A percentile compares a stretch with the other conserved stretches of the same genome.
Conservation (phyloP, 2,797 vertebrate genomes). For the Pantherophis vulpinus region DNA sequence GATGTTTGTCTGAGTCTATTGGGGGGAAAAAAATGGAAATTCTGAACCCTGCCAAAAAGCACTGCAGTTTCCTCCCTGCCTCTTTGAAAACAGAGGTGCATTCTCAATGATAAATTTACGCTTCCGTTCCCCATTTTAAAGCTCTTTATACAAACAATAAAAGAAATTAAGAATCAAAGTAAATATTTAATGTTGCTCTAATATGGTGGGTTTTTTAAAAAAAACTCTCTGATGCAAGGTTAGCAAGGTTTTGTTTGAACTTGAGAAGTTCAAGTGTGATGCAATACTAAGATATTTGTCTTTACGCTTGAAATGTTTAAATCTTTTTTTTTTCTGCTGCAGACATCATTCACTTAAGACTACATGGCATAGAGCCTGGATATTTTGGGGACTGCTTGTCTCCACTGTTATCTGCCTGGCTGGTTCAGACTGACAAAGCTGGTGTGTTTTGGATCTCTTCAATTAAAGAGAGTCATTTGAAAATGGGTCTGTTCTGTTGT, state of each 20-base stretch:
- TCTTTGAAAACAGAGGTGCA: slow-evolving; percentile 58
- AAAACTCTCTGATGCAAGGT: slow-evolving; percentile 20
- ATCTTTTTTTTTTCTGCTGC: not conserved
- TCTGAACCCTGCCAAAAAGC: slow-evolving; percentile 58
- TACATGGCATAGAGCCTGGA: not conserved
- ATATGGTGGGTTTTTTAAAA: slow-evolving; percentile 46
- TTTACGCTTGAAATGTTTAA: not conserved
- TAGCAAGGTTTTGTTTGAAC: not conserved
- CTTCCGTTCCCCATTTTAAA: slow-evolving; percentile 73
- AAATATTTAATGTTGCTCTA: slow-evolving; percentile 73
- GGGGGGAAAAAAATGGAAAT: slow-evolving; percentile 72
- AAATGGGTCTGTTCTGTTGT: not conserved
- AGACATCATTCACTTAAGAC: not conserved
- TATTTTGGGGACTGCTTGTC: not conserved
- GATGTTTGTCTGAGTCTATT: slow-evolving; percentile 74
- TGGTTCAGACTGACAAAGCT: not conserved
- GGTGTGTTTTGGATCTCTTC: not conserved
- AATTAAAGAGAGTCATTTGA: not conserved
- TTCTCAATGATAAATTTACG: slow-evolving; percentile 76
- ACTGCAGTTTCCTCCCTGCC: slow-evolving; percentile 34
- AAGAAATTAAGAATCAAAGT: slow-evolving; percentile 74
- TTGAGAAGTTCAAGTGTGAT: not conserved
- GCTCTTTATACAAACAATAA: slow-evolving; percentile 66
- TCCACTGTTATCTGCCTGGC: not conserved
- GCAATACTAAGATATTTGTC: not conserved